Conservation (phyloP, 2,113 vertebrate genomes). For the Macrotis lagotis region DNA sequence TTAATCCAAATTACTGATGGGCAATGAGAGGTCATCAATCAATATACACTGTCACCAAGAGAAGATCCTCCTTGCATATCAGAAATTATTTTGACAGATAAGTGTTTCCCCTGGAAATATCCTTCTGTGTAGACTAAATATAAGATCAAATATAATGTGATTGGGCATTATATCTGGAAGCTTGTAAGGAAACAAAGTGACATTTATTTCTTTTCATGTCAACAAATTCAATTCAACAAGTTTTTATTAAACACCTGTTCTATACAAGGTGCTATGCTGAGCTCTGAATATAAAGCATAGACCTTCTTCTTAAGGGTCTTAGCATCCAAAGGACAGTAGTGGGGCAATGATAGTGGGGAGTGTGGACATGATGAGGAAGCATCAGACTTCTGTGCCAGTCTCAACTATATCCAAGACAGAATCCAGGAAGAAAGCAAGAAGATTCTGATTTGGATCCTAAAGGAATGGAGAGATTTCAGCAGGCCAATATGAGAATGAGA, state of each 20-base stretch:
- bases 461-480: neutral
- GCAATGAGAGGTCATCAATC: slow-evolving; percentile 68
- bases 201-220: slow-evolving; percentile 10
- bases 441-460: neutral
- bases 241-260: neutral
- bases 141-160: slow-evolving; percentile 47
- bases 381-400: neutral
- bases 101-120: slow-evolving; percentile 54
- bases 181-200: slow-evolving; percentile 26
- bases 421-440: neutral
- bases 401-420: neutral
- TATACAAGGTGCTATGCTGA: neutral
- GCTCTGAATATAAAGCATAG: neutral
- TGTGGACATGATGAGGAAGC: neutral
- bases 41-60: slow-evolving; percentile 62
- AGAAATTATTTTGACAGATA: slow-evolving; percentile 60
- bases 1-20: slow-evolving; percentile 54
- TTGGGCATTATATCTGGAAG: slow-evolving; percentile 40
- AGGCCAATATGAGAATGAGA: neutral
- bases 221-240: neutral
- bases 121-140: slow-evolving; percentile 66
- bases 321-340: neutral
- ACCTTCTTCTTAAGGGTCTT: neutral
- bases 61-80: slow-evolving; percentile 47
- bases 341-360: neutral